phyloP scores from a whole-genome alignment of 2,113 vertebrate genomes.

The Oncorhynchus nerka region DNA sequence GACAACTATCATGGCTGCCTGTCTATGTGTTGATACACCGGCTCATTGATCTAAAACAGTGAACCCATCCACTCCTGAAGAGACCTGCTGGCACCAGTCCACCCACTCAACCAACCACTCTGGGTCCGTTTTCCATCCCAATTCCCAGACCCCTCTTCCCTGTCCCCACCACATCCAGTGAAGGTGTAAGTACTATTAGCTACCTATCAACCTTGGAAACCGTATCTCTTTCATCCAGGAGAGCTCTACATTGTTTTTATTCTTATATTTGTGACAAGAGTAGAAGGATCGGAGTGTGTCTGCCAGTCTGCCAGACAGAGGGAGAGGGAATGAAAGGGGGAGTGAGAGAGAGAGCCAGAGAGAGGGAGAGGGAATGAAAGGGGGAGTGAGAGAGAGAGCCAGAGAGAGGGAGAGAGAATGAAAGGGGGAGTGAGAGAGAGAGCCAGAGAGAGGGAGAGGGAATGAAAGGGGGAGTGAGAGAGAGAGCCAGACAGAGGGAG shows the following conservation, averaged over 20 bases:
- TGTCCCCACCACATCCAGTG: background rate
- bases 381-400: background rate
- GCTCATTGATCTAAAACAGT: background rate
- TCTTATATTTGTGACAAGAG: background rate
- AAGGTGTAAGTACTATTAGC: background rate
- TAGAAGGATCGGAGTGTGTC: no score
- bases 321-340: background rate
- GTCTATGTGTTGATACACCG: background rate
- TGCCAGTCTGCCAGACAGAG: background rate
- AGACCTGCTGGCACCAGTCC: slow-evolving; percentile 4
- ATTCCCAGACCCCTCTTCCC: background rate
- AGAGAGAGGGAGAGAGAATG: background rate
- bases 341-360: background rate
- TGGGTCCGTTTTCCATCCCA: background rate
- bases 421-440: background rate
- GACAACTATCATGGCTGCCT: background rate
- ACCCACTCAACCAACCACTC: background rate
- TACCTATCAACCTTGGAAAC: background rate
- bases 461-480: background rate
- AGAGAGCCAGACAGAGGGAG: background rate
- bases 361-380: slow-evolving; percentile 2
- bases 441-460: background rate
- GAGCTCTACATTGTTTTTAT: background rate
- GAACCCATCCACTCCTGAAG: background rate
- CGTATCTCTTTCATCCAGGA: background rate